Evolutionary conservation across 2,888 invertebrate genomes (phyloP), one percentile per base, ranked within the genome.

Genomic region (Ligdia adustata): DNA sequence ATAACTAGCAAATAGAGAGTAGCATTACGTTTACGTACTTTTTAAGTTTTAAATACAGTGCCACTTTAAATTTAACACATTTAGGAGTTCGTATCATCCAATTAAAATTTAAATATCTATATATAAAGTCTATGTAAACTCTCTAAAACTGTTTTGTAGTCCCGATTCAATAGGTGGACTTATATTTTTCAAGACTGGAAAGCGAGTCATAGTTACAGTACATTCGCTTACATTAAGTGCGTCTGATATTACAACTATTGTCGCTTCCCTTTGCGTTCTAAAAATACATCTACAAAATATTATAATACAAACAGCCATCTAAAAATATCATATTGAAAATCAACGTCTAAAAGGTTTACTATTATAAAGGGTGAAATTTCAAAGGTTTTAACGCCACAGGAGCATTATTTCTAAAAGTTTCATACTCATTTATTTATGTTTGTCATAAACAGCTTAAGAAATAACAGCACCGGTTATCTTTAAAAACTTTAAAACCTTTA

Each of bases 291-390:
- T 75, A 75, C 65, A 67, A 71, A 79, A 75, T 63, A 55, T 76
- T 69, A 69, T 66, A 55, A 81, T 35, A 44, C 32, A 77, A n/a
- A 83, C 76, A 80, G 74, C 71, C 72, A 53, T 86, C 85, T 82
- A 86, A 85, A 86, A 86, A 86, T 85, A 84, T 75, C 48, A 55
- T 56, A 60, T 63, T 66, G 57, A 69, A 65, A 68, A 66, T 60
- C 52, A 69, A 65, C 48, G 26, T 72, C 62, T 66, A 64, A 66
- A 64, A 55, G 22, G 56, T 67, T 57, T 52, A 12, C 16, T 37
- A 26, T 16, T 27, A 27, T 37, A 27, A 37, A n/a, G n/a, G n/a
- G n/a, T n/a, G n/a, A n/a, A n/a, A n/a, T n/a, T n/a, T n/a, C n/a
- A n/a, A 62, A 63, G n/a, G n/a, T n/a, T n/a, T n/a, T n/a, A n/a